These are phyloP conservation scores for Malurus melanocephalus DNA, from an alignment of 2,113 vertebrate genomes.

Conservation along the genomic window DNA sequence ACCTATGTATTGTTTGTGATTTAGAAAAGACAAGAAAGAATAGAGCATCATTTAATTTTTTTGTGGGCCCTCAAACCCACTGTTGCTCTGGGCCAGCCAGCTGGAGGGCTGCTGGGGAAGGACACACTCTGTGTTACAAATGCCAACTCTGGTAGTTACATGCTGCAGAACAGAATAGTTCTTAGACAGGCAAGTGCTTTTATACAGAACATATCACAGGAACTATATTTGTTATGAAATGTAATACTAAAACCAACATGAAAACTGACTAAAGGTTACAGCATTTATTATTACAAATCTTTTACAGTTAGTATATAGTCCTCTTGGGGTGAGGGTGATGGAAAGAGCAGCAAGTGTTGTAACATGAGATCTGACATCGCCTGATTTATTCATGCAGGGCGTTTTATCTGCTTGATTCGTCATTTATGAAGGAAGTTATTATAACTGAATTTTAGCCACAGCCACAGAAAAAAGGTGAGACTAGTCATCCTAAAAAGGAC, in stretches of 20 bases:
- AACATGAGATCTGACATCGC: slow-evolving; percentile 1
- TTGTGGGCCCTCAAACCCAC: neutral
- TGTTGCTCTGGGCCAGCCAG: neutral
- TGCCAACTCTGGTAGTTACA: neutral
- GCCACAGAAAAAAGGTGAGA: neutral
- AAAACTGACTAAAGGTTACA: neutral
- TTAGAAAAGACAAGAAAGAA: neutral
- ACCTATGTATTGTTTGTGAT: neutral
- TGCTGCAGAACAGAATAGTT: neutral
- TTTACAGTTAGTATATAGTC: neutral
- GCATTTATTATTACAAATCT: neutral
- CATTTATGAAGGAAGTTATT: neutral
- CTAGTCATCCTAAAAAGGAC: neutral
- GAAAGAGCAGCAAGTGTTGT: neutral
- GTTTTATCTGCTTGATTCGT: neutral
- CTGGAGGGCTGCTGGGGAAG: neutral
- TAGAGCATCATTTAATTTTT: neutral
- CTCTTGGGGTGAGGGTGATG: neutral
- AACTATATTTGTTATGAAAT: neutral
- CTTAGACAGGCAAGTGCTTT: neutral
- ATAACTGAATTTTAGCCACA: neutral
- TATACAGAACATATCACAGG: neutral
- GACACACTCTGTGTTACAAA: neutral
- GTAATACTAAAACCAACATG: slow-evolving; percentile 11
- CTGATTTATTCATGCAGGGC: slow-evolving; percentile 36